Base-by-base conservation (phyloP, 2,888 invertebrate genomes). In the Volucella inanis region DNA sequence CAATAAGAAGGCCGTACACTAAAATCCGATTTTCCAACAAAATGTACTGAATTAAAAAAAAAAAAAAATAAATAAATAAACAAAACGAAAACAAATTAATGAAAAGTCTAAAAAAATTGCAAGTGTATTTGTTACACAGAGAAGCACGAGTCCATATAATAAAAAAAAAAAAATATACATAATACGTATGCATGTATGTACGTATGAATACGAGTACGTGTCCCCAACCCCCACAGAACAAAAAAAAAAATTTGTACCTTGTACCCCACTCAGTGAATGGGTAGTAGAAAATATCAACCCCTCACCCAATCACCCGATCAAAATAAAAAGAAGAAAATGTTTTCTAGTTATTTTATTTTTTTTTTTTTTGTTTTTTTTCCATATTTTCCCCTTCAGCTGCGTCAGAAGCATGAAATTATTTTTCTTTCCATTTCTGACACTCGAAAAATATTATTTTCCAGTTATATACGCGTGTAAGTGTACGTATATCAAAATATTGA, bases 401-500 rank as follows among this genome's bases (percentile, higher is more conserved):
- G 84, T 83, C 81, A 81, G 64, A 71, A 67, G 76, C 90, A 91
- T 90, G 90, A 91, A 91, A 91, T 90, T 90, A 90, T 91, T 91
- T 91, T 90, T 89, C 90, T 91, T 91, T 90, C 90, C 90, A 91
- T 90, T 91, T 91, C 90, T 91, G 90, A 90, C 91, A 91, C 90
- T 90, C 90, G 88, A 89, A 89, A 91, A 90, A 90, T 90, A 90
- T 90, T 90, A 90, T 90, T 91, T 90, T 90, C 90, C 90, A 91
- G 90, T 91, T 90, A 90, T 89, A 88, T 88, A 88, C 88, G 87
- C 79, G 78, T 86, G 75, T 87, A 80, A 76, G 82, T 84, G 83
- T 81, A 87, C 70, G 89, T 90, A 90, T 90, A 91, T 90, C 90
- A 90, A 90, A 90, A 90, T 89, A 90, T 90, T 89, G 90, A 83